Evolutionary conservation across 2,888 invertebrate species (phyloP).

Genomic region (Plebejus argus): DNA sequence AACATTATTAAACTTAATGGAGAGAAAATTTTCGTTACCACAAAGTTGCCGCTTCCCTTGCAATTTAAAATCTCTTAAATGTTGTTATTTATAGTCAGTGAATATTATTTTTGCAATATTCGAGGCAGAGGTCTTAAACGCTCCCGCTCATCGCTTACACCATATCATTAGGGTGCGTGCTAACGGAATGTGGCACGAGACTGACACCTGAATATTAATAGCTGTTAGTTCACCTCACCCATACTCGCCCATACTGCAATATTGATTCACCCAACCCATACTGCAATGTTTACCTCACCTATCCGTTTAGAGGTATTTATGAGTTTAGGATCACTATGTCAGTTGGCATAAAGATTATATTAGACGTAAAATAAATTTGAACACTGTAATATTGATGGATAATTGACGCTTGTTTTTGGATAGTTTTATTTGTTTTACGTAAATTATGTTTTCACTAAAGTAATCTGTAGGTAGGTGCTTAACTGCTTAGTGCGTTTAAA

Average conservation of each 20-base stretch:
- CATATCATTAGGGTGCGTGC: conserved; percentile 12
- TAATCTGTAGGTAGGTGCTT: no score
- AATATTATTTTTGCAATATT: no score
- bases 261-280: conserved; percentile 4
- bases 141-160: neutral
- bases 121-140: neutral
- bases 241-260: neutral
- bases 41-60: no score
- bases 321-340: neutral
- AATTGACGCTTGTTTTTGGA: neutral
- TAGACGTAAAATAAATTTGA: neutral
- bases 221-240: conserved; percentile 11
- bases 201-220: conserved; percentile 37
- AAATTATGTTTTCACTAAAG: neutral
- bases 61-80: no score
- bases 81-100: no score
- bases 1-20: no score
- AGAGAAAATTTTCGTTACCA: no score
- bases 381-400: neutral
- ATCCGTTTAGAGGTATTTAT: neutral
- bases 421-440: conserved; percentile 24
- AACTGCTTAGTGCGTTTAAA: no score
- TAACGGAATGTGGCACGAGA: conserved; percentile 35
- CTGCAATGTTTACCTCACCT: conserved; percentile 6
- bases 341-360: neutral